Conservation (phyloP, 2,888 invertebrate genomes). For the Apodemia zela region DNA sequence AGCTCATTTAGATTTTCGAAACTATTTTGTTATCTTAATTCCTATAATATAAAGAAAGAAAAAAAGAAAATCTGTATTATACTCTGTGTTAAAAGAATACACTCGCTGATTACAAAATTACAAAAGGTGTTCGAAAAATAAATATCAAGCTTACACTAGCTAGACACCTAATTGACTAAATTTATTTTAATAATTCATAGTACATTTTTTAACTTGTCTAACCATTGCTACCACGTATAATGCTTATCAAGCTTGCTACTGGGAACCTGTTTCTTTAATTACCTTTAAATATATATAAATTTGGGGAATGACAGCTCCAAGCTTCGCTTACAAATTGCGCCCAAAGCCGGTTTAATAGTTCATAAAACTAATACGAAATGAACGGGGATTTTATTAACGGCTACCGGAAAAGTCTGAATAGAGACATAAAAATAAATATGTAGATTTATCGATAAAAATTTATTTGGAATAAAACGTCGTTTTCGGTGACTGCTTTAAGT, state of each 20-base stretch:
- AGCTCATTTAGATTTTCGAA: no score
- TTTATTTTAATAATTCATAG: constrained; percentile 12
- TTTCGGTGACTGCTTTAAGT: constrained; percentile 49
- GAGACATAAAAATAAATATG: constrained; percentile 77
- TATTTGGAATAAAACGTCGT: constrained; percentile 62
- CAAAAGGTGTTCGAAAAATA: no score
- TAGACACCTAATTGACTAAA: neutral
- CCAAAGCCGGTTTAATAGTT: constrained; percentile 56
- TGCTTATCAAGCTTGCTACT: neutral
- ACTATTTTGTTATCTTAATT: no score
- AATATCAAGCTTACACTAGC: neutral
- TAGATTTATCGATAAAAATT: constrained; percentile 67
- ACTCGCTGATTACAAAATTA: no score
- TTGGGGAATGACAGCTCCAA: constrained; percentile 25
- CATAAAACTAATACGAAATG: constrained; percentile 75
- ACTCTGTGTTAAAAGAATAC: no score
- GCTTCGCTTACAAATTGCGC: constrained; percentile 68
- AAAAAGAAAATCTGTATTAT: no score
- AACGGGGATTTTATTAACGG: constrained; percentile 68
- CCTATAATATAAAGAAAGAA: no score
- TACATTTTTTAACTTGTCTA: constrained; percentile 10
- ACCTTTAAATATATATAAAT: constrained; percentile 51
- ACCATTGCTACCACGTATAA: constrained; percentile 10
- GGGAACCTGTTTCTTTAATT: constrained; percentile 30
- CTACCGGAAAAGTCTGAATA: constrained; percentile 76